Evolutionary conservation across 2,888 invertebrate genomes (phyloP), one percentile per base, ranked within the genome.

Genomic region (Cosmorhoe ocellata): DNA sequence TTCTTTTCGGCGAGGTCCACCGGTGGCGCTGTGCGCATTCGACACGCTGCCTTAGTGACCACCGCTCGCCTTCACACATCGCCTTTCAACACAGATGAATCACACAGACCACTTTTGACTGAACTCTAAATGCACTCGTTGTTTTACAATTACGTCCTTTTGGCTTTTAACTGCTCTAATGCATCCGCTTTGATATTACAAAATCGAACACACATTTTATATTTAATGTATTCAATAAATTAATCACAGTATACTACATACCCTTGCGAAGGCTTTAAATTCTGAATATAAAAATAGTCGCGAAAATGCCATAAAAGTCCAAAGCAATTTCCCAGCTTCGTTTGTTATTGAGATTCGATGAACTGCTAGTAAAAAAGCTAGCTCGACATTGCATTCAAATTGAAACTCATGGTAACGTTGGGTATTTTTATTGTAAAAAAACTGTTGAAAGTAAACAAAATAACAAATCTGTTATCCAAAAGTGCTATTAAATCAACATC

Each of bases 1-100:
- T 89, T 89, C 88, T 87, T 89, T 89, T 88, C 79, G 79, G 61
- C 80, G 79, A 79, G 84, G 82, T 71, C 74, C 69, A 74, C 67
- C 63, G 70, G 61, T 45, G 64, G 59, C 61, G 61, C 66, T 32
- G 39, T 51, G 71, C 76, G 72, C 89, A 89, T 81, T 88, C 84
- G 77, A 81, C 71, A 79, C 78, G 76, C 74, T 64, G 79, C 84
- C 78, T 81, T 81, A 81, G 78, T 63, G 69, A 69, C 74, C 71
- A 72, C 49, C 81, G 57, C 81, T 75, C 84, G 84, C 72, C 59
- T 76, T 42, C 66, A 58, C 64, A 51, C 56, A 52, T 31, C 58
- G 59, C 61, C 60, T 59, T 51, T 54, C 58, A 44, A 56, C 45
- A 22, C 41, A 46, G 49, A 41, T 56, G 34, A 46, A 47, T 44